Conservation (phyloP, 2,888 invertebrate genomes). For the Rapana venosa region DNA sequence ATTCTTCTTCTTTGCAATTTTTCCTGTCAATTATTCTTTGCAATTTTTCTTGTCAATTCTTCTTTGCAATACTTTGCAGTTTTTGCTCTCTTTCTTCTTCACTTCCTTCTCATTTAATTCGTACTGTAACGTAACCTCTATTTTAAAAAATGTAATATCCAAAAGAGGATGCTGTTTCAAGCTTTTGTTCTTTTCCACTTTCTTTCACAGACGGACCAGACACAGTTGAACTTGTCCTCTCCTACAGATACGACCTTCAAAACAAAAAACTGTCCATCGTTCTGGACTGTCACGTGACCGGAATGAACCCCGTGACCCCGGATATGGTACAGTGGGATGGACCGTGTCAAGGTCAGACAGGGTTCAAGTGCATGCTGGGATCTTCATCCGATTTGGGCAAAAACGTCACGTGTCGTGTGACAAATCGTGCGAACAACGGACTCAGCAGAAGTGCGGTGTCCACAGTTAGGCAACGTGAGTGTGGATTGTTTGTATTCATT, state of each 20-base stretch:
- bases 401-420: background rate
- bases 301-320: background rate
- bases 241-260: background rate
- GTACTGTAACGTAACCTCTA: no score
- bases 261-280: background rate
- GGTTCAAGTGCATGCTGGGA: background rate
- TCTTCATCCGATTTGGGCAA: background rate
- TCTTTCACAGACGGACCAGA: background rate
- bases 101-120: no score
- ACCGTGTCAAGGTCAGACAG: background rate
- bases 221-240: background rate
- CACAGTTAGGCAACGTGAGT: no score
- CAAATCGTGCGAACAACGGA: background rate
- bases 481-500: no score
- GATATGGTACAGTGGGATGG: background rate
- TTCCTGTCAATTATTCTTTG: no score
- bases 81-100: no score
- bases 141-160: no score
- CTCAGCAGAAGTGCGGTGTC: background rate
- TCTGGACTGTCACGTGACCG: background rate
- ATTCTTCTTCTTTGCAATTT: no score
- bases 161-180: no score
- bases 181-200: no score
- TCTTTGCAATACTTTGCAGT: no score
- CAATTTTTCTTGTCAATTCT: no score